Evolutionary conservation across 2,888 invertebrate species (phyloP), one percentile per base, ranked within the genome.

Genomic region (Tetragnatha montana): DNA sequence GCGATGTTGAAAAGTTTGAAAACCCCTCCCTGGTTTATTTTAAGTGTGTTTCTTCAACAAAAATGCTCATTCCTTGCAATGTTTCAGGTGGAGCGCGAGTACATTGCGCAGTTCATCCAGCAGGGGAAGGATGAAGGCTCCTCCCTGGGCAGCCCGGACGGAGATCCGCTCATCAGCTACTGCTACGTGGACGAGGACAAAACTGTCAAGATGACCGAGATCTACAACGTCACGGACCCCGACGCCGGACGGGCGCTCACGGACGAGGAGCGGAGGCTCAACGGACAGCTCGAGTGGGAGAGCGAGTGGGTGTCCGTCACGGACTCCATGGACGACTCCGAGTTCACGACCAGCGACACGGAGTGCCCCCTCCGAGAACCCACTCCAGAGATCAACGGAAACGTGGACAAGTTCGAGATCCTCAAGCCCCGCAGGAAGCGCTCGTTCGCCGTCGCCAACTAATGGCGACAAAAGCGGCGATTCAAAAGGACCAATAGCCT

Each of bases 111-210:
- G 35, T 87, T 85, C 50, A 78, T 85, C 78, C 69, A 78, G 0
- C 50, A 69, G 12, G 69, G 71, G 17, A 70, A 50, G 10, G 85
- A 85, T 4, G 70, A 78, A 0, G 51, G 35, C 21, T 47, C 78
- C 8, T 49, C 51, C 7, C 79, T 85, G 6, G 94, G 95, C 91
- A 97, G 96, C 92, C 97, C 97, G 83, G 95, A 96, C 75, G 96
- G 97, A 92, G 98, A 98, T 92, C 96, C 98, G 0, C 94, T 97
- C 10, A 96, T 98, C 95, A 96, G 97, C 0, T 98, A 97, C 94
- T 98, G 98, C 93, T 95, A 91, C 51, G 81, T 97, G 93, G 97
- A 98, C 93, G 96, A 96, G 92, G 95, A 97, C 92, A 97, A 97
- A 93, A 96, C 97, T 95, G 96, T 93, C 92, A 96, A 96, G 94